Percentiles rank a stretch among this genome's conserved stretches.
phyloP scores from a whole-genome alignment of 2,888 invertebrate genomes.

The Aleiodes leptofemur region DNA sequence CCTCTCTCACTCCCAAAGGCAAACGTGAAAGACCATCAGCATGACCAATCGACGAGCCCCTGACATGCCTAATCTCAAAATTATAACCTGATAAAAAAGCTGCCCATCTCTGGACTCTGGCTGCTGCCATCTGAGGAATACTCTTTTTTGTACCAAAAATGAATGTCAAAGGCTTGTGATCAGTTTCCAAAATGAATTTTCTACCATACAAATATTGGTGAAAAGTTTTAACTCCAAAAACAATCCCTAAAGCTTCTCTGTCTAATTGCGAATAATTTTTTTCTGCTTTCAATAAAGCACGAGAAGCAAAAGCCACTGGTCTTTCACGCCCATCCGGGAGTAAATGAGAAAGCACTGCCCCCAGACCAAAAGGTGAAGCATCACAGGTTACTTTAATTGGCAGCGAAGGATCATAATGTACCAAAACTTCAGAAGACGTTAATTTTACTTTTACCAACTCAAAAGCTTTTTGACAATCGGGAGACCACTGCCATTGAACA shows the following conservation, averaged over 20 bases:
- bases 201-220: slow-evolving; percentile 57
- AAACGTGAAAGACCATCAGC: too few relatives aligned
- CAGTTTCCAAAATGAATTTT: slow-evolving; percentile 63
- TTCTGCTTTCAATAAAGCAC: neutral
- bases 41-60: neutral
- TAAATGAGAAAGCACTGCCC: slow-evolving; percentile 38
- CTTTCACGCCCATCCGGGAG: slow-evolving; percentile 14
- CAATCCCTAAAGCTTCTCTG: neutral
- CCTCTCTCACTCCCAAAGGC: too few relatives aligned
- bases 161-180: slow-evolving; percentile 67
- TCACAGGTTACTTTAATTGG: slow-evolving; percentile 30
- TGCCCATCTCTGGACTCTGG: slow-evolving; percentile 61
- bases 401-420: slow-evolving; percentile 27
- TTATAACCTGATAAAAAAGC: slow-evolving; percentile 52
- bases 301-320: slow-evolving; percentile 34
- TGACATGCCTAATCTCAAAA: slow-evolving; percentile 39
- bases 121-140: slow-evolving; percentile 59
- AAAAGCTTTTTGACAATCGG: neutral
- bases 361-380: slow-evolving; percentile 40
- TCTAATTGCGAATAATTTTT: slow-evolving; percentile 1
- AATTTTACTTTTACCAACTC: too few relatives aligned
- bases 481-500: neutral
- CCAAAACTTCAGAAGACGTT: slow-evolving; percentile 6
- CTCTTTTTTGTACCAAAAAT: slow-evolving; percentile 46
- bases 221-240: slow-evolving; percentile 56